Percentiles rank a stretch among this genome's conserved stretches.
Conservation (phyloP, 2,113 vertebrate genomes). For the Lophura nycthemera region DNA sequence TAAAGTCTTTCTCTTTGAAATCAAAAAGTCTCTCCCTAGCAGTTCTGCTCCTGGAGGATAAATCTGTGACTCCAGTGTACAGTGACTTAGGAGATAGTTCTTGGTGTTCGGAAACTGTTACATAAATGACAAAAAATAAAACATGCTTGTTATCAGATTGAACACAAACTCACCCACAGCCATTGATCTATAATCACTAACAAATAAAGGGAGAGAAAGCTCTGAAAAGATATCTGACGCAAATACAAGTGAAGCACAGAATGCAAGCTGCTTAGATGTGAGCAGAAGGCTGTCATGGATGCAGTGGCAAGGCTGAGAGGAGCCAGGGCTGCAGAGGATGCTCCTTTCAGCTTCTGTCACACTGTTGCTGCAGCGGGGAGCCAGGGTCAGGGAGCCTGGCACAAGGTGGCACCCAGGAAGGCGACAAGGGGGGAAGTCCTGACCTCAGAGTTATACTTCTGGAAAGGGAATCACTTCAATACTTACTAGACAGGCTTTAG, state of each 20-base stretch:
- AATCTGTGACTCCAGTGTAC: not conserved
- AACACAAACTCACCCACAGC: not conserved
- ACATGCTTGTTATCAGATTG: not conserved
- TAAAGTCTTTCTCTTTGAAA: constrained; percentile 14
- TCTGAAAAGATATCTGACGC: not conserved
- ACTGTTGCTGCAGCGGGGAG: not conserved
- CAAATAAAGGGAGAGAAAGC: not conserved
- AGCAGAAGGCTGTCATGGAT: not conserved
- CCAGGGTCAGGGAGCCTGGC: not conserved
- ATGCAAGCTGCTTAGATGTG: not conserved
- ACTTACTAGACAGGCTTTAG: not conserved
- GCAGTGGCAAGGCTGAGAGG: not conserved
- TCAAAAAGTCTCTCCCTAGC: not conserved
- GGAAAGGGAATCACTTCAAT: not conserved
- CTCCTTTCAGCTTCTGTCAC: not conserved
- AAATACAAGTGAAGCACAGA: not conserved
- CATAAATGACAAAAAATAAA: not conserved
- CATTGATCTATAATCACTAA: constrained; percentile 1
- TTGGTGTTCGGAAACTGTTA: not conserved
- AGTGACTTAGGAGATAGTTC: not conserved
- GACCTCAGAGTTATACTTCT: not conserved
- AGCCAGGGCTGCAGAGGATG: not conserved
- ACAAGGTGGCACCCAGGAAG: not conserved
- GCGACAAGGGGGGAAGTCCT: not conserved
- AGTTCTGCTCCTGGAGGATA: constrained; percentile 12